Conservation (phyloP, 2,888 invertebrate species). For the Protophormia terraenovae region DNA sequence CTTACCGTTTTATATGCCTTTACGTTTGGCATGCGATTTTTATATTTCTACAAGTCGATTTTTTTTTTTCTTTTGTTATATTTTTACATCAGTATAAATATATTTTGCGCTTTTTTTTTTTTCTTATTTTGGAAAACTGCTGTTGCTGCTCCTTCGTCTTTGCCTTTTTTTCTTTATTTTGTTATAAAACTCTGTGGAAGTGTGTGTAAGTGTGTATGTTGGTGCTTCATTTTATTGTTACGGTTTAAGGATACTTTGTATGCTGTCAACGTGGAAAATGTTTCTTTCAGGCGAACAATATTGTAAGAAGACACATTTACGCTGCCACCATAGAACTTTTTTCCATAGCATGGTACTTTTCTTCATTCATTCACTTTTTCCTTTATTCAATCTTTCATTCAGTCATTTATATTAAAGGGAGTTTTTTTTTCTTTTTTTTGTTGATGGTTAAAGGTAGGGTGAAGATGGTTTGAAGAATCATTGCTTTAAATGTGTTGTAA, state of each 20-base stretch:
- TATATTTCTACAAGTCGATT: constrained; percentile 56
- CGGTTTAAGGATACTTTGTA: constrained; percentile 80
- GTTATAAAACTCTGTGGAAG: constrained; percentile 29
- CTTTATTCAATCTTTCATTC: constrained; percentile 37
- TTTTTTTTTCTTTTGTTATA: constrained; percentile 66
- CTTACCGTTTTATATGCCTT: constrained; percentile 35
- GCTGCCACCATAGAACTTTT: constrained; percentile 32
- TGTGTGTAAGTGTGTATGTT: constrained; percentile 73
- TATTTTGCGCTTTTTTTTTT: constrained; percentile 58
- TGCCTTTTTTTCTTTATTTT: constrained; percentile 31
- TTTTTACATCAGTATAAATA: constrained; percentile 48
- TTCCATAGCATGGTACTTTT: background rate
- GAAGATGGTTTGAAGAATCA: background rate
- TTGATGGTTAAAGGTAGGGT: background rate
- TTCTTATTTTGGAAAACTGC: constrained; percentile 20
- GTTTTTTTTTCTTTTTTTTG: too few relatives aligned
- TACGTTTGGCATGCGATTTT: constrained; percentile 58
- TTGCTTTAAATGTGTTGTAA: background rate
- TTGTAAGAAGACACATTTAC: constrained; percentile 55
- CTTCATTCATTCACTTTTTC: constrained; percentile 37
- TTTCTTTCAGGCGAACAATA: constrained; percentile 68
- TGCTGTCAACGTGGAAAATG: constrained; percentile 78
- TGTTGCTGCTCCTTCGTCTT: constrained; percentile 16
- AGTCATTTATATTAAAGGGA: constrained; percentile 43
- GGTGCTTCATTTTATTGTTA: constrained; percentile 77